A percentile compares a stretch with the other conserved stretches of the same genome.
Evolutionary conservation across 1,140 invertebrate genomes (phyloP).

Genomic region (Listronotus bonariensis): DNA sequence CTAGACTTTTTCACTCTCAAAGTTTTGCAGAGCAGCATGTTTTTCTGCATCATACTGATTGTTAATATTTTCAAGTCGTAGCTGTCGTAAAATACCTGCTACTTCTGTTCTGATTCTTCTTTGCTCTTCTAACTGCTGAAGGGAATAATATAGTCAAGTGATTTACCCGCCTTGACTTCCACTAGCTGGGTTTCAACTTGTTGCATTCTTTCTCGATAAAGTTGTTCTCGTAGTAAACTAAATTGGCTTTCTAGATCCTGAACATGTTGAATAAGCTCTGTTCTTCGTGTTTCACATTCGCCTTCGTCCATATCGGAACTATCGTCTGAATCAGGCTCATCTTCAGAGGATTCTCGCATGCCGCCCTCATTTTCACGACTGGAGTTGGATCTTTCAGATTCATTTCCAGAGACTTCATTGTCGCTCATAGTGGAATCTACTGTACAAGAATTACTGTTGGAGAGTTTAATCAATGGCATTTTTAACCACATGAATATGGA

Average conservation of each 20-base stretch:
- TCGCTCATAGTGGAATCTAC: slow-evolving; percentile 49
- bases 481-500: background rate
- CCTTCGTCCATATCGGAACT: slow-evolving; percentile 91
- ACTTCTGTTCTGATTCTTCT: slow-evolving; percentile 87
- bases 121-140: slow-evolving; percentile 83
- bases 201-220: slow-evolving; percentile 77
- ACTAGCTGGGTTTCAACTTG: slow-evolving; percentile 83
- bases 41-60: slow-evolving; percentile 89
- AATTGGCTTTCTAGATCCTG: slow-evolving; percentile 91
- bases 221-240: slow-evolving; percentile 79
- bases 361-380: slow-evolving; percentile 61
- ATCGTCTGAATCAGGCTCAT: slow-evolving; percentile 68
- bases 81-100: slow-evolving; percentile 80
- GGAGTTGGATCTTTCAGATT: slow-evolving; percentile 63
- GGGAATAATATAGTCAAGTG: slow-evolving; percentile 83
- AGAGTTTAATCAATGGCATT: background rate
- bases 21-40: slow-evolving; percentile 85
- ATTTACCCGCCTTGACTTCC: slow-evolving; percentile 82
- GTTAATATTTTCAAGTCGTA: slow-evolving; percentile 79
- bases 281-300: slow-evolving; percentile 82
- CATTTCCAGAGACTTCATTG: slow-evolving; percentile 61
- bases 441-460: background rate
- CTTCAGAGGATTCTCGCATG: slow-evolving; percentile 68
- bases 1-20: slow-evolving; percentile 88
- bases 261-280: slow-evolving; percentile 78